Conservation (phyloP, 2,888 invertebrate genomes). For the Lasioglossum figueresi region DNA sequence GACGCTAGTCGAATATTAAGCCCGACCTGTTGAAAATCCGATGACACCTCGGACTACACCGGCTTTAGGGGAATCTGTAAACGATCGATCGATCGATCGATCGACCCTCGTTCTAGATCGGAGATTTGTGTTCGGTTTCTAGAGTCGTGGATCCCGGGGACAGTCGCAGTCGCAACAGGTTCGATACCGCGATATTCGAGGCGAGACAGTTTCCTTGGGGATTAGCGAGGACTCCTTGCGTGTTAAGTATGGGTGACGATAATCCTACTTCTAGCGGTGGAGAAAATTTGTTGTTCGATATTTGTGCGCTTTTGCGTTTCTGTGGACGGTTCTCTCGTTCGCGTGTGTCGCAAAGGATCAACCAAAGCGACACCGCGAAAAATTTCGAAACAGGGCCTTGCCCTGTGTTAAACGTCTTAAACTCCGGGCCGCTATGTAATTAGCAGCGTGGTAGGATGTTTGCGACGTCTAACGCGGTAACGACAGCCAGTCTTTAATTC, state of each 20-base stretch:
- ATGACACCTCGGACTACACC: constrained; percentile 35
- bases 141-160: not conserved
- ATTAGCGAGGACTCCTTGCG: not conserved
- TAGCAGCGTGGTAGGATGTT: not conserved
- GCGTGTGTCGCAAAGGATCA: not conserved
- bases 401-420: not conserved
- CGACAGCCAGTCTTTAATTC: constrained; percentile 13
- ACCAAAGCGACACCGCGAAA: not conserved
- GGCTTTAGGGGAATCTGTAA: constrained; percentile 7
- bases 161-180: not conserved
- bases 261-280: not conserved
- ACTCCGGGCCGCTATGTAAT: constrained; percentile 11
- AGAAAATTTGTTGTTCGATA: not conserved
- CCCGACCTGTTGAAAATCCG: constrained; percentile 59
- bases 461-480: not conserved
- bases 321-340: not conserved
- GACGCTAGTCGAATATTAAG: constrained; percentile 55
- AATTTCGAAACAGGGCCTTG: not conserved
- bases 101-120: not conserved
- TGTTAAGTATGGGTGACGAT: not conserved
- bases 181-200: not conserved
- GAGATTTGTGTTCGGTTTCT: constrained; percentile 1
- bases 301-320: not conserved
- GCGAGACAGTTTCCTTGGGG: not conserved
- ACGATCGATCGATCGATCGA: not conserved